Conservation (phyloP, 2,113 vertebrate genomes). For the Albula glossodonta region DNA sequence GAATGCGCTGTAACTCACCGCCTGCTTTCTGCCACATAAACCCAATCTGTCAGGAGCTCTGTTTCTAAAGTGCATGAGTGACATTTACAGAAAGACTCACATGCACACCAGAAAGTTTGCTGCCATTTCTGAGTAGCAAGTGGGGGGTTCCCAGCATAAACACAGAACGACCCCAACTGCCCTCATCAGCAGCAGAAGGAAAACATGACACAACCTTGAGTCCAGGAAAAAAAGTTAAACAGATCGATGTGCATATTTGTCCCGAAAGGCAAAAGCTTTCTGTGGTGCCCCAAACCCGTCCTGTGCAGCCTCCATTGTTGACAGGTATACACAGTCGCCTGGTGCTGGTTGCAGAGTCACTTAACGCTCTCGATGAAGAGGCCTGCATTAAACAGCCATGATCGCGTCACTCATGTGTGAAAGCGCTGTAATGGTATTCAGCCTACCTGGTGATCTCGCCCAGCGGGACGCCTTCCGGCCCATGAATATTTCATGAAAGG, state of each 20-base stretch:
- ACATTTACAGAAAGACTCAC: too few species aligned
- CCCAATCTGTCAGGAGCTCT: too few species aligned
- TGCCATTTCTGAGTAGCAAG: too few species aligned
- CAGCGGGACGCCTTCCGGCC: conserved; percentile 37
- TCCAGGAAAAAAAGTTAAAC: too few species aligned
- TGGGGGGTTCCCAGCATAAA: background rate
- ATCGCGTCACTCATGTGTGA: conserved; percentile 49
- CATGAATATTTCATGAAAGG: conserved; percentile 59
- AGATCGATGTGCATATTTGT: too few species aligned
- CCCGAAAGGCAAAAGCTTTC: too few species aligned
- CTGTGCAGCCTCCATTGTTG: background rate
- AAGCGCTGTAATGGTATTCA: conserved; percentile 56
- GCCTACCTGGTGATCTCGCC: conserved; percentile 51
- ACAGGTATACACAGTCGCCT: conserved; percentile 41
- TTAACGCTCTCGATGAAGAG: conserved; percentile 26
- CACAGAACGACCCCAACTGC: background rate
- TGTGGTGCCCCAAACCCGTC: background rate
- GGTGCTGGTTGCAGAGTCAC: conserved; percentile 22
- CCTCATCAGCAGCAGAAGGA: background rate
- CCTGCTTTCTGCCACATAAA: too few species aligned
- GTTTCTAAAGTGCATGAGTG: too few species aligned
- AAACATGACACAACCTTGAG: too few species aligned
- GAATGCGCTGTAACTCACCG: too few species aligned
- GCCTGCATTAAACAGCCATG: conserved; percentile 42
- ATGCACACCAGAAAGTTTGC: too few species aligned